A percentile compares a stretch with the other conserved stretches of the same genome.
Conservation (phyloP, 2,113 vertebrate genomes). For the Cottus gobio region DNA sequence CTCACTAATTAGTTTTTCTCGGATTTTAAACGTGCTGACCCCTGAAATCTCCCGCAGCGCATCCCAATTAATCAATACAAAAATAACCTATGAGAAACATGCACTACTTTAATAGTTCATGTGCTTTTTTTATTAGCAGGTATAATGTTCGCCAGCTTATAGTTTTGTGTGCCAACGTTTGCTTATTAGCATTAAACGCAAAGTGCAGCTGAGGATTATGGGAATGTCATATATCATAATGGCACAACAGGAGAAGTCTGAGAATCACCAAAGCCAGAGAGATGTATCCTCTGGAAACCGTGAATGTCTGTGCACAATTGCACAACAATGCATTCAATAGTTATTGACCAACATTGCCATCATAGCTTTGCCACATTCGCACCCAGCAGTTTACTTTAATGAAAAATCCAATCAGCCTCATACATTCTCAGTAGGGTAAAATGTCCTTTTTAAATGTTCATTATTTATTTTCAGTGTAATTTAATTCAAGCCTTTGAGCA, state of each 20-base stretch:
- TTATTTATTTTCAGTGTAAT: constrained; percentile 24
- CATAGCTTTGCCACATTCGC: neutral
- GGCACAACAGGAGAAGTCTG: neutral
- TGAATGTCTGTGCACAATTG: neutral
- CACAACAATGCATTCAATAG: neutral
- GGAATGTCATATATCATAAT: neutral
- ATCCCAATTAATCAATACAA: neutral
- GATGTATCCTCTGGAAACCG: neutral
- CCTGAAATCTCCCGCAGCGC: neutral
- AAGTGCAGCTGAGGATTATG: neutral
- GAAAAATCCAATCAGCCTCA: constrained; percentile 1
- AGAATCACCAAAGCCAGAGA: neutral
- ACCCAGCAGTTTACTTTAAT: neutral
- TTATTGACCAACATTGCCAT: neutral
- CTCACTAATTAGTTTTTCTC: constrained; percentile 9
- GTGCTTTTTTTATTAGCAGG: neutral
- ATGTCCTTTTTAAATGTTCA: constrained; percentile 15
- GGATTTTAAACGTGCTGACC: neutral
- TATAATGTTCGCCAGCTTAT: neutral
- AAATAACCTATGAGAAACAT: neutral
- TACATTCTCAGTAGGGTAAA: neutral
- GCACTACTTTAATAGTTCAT: neutral
- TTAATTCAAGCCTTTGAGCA: constrained; percentile 15
- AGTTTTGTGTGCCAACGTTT: neutral
- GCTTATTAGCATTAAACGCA: neutral